phyloP scores from a whole-genome alignment of 2,797 vertebrate species.

The Intellagama lesueurii region DNA sequence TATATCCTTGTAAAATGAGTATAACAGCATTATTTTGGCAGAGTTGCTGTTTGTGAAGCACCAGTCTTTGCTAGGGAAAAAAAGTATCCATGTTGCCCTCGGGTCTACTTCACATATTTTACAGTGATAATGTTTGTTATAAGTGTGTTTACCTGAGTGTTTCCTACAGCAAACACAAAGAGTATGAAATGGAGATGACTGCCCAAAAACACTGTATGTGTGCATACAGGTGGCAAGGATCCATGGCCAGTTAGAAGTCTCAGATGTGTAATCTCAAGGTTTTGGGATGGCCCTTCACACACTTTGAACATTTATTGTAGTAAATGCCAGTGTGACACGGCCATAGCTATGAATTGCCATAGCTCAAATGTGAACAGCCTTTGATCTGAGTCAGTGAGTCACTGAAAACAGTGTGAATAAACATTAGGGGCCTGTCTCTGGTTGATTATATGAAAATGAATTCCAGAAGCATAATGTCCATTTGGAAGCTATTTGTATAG shows the following conservation, averaged over 20 bases:
- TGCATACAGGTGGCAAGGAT: background rate
- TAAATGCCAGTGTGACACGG: background rate
- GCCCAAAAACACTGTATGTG: background rate
- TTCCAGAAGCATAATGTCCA: slow-evolving; percentile 27
- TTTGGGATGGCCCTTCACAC: background rate
- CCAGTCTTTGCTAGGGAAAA: background rate
- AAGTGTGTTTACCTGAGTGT: background rate
- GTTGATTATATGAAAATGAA: slow-evolving; percentile 37
- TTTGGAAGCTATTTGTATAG: slow-evolving; percentile 22
- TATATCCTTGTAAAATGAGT: background rate
- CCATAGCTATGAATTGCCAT: background rate
- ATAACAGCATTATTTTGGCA: background rate
- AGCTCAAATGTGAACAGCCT: background rate
- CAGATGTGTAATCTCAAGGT: background rate
- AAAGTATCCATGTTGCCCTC: background rate
- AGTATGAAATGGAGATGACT: background rate
- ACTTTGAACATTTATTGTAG: background rate
- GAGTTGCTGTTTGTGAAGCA: background rate
- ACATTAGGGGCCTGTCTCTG: background rate
- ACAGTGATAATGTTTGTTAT: background rate
- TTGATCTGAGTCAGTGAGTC: slow-evolving; percentile 33
- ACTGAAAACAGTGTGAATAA: slow-evolving; percentile 38
- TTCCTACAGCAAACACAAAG: background rate
- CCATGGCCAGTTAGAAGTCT: background rate
- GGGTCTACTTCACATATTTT: background rate